Evolutionary conservation across 2,797 vertebrate species (phyloP), one percentile per base, ranked within the genome.

Genomic region (Salmo trutta): DNA sequence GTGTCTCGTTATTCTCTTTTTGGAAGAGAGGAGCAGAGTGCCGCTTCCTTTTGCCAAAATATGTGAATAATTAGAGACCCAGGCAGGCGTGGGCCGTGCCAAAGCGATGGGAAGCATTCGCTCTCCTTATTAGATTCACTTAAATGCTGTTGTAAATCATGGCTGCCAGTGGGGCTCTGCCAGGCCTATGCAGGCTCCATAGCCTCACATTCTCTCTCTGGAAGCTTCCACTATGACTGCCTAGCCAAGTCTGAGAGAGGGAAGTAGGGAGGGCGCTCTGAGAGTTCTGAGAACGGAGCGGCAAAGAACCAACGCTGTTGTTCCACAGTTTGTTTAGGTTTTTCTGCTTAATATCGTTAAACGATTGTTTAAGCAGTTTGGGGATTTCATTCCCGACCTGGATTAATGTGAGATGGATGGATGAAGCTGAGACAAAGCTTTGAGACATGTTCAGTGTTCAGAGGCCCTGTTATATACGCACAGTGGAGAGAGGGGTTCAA

Each of bases 41-140:
- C 94, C 94, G 93, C 94, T 94, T 71, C 90, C 94, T 93, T 91
- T 89, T 96, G 96, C 96, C 96, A 98, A 97, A 97, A 96, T 95
- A 96, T 97, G 96, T 96, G 96, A 97, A 95, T 98, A 96, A 97
- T 97, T 97, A 97, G 95, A 94, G 94, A 89, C 83, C 92, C 56
- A 59, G 56, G 56, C 56, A 89, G 91, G 91, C 92, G 94, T 93
- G 87, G 89, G 93, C 94, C 93, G 93, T 96, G 96, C 96, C 96
- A 96, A 94, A 95, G 92, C 94, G 88, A 95, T 93, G 94, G 96
- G 95, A 95, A 95, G 95, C 95, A 94, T 94, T 97, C 94, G 94
- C 94, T 95, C 95, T 93, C 95, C 94, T 96, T 97, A 97, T 97
- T 95, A 96, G 95, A 96, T 94, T 95, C 95, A 93, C 94, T 96